A percentile compares a stretch with the other conserved stretches of the same genome.
Conservation (phyloP, 2,797 vertebrate genomes). For the Acrossocheilus wenchowensis region DNA sequence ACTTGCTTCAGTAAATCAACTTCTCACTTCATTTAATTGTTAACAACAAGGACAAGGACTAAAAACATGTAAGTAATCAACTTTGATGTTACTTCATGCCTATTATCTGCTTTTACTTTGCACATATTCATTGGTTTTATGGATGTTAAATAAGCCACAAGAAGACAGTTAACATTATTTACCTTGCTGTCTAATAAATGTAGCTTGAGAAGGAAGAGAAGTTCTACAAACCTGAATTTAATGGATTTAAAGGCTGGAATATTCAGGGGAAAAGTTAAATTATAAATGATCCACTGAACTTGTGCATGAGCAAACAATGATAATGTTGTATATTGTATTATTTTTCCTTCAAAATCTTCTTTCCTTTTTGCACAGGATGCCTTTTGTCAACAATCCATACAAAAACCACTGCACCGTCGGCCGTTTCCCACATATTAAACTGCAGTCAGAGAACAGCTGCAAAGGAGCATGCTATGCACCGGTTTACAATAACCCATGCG, state of each 20-base stretch:
- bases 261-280: not conserved
- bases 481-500: not conserved
- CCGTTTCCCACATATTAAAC: not conserved
- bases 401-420: not conserved
- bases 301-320: not conserved
- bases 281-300: not conserved
- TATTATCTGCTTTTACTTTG: not conserved
- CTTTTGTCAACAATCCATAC: not conserved
- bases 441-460: not conserved
- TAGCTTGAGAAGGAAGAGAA: not conserved
- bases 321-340: not conserved
- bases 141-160: not conserved
- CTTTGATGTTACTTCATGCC: not conserved
- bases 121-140: not conserved
- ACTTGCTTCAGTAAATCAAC: not conserved
- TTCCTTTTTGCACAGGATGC: not conserved
- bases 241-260: not conserved
- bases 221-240: no score
- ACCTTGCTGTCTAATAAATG: not conserved
- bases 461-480: not conserved
- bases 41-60: not conserved
- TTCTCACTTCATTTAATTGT: not conserved
- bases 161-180: not conserved
- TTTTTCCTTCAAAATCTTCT: not conserved
- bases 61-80: slow-evolving; percentile 22